Conservation (phyloP, 1,140 invertebrate species). For the Bombus picipes region DNA sequence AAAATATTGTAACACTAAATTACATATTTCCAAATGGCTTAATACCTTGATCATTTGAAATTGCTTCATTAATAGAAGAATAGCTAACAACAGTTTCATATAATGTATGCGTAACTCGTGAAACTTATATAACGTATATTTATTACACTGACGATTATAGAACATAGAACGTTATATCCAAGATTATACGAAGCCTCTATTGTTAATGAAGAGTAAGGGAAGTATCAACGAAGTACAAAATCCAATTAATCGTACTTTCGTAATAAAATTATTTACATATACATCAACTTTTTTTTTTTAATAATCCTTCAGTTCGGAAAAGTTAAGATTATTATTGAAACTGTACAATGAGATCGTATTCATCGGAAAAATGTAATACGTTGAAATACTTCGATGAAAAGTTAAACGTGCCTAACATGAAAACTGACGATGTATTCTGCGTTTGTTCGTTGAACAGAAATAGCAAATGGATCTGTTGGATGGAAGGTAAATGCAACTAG, state of each 20-base stretch:
- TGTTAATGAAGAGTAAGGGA: neutral
- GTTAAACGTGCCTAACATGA: constrained; percentile 87
- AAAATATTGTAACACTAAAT: neutral
- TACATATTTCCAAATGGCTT: neutral
- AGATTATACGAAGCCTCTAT: neutral
- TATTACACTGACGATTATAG: too few species aligned
- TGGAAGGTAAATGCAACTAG: constrained; percentile 99
- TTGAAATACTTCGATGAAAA: neutral
- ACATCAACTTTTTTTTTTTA: neutral
- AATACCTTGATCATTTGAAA: neutral
- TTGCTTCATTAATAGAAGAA: neutral
- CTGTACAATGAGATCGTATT: constrained; percentile 19
- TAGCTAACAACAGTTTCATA: too few species aligned
- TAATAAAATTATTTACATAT: neutral
- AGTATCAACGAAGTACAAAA: neutral
- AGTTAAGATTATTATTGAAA: neutral
- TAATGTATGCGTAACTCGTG: too few species aligned
- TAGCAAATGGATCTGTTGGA: constrained; percentile 97
- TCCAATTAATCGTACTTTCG: neutral
- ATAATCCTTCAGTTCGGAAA: neutral
- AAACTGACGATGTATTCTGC: constrained; percentile 98
- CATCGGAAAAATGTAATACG: neutral
- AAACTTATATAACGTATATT: too few species aligned
- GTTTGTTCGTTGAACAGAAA: constrained; percentile 97
- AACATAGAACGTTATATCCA: too few species aligned